Conservation (phyloP, 2,113 vertebrate species). For the Tragulus kanchil region DNA sequence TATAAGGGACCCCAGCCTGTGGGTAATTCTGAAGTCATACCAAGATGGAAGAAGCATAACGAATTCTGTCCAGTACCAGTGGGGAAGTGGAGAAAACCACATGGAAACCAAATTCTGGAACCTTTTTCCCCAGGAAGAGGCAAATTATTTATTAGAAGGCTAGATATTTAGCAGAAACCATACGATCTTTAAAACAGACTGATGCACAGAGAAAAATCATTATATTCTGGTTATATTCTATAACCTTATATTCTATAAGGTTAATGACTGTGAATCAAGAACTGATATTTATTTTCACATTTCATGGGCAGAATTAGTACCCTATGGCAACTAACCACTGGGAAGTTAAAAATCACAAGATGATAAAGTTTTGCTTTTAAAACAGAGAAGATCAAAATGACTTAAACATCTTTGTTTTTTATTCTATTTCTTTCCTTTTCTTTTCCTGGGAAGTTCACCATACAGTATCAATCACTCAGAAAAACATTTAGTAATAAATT, state of each 20-base stretch:
- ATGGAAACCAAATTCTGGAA: slow-evolving; percentile 2
- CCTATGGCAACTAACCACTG: slow-evolving; percentile 49
- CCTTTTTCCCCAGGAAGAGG: neutral
- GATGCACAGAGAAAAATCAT: slow-evolving; percentile 55
- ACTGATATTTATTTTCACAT: slow-evolving; percentile 72
- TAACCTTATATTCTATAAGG: too few species aligned
- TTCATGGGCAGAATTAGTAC: slow-evolving; percentile 51
- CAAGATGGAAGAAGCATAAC: neutral
- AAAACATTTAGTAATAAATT: neutral
- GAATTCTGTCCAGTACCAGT: neutral
- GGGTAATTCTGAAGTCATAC: neutral
- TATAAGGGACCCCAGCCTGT: neutral
- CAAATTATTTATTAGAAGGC: slow-evolving; percentile 52
- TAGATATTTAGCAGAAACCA: slow-evolving; percentile 46
- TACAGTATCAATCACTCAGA: neutral
- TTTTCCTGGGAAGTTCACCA: neutral
- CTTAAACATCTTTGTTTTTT: slow-evolving; percentile 40
- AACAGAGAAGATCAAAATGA: slow-evolving; percentile 58
- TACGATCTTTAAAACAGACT: slow-evolving; percentile 51
- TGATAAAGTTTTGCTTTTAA: slow-evolving; percentile 65
- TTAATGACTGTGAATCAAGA: slow-evolving; percentile 50
- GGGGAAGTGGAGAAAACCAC: neutral
- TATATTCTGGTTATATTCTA: too few species aligned
- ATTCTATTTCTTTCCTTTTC: neutral
- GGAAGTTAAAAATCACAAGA: slow-evolving; percentile 60